phyloP scores from a whole-genome alignment of 2,113 vertebrate genomes.

The Chrysochloris asiatica region DNA sequence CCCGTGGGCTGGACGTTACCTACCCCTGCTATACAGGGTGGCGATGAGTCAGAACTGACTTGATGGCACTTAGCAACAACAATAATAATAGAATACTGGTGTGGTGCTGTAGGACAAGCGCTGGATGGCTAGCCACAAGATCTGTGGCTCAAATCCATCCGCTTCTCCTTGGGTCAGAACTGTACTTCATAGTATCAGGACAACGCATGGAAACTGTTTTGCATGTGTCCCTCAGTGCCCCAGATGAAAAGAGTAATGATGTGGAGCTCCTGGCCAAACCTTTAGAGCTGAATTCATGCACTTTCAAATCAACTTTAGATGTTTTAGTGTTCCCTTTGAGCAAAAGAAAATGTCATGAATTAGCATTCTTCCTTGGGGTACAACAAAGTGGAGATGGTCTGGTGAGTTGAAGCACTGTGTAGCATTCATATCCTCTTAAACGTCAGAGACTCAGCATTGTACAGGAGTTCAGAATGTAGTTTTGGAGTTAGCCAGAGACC shows the following conservation, averaged over 20 bases:
- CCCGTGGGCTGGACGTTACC: too few species aligned
- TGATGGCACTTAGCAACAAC: too few species aligned
- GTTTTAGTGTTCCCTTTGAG: background rate
- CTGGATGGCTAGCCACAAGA: too few species aligned
- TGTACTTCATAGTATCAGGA: too few species aligned
- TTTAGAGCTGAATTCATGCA: background rate
- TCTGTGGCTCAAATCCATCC: too few species aligned
- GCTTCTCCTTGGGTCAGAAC: too few species aligned
- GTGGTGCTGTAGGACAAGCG: too few species aligned
- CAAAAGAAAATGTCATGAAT: background rate
- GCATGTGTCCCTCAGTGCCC: background rate
- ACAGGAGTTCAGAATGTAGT: background rate
- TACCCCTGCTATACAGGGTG: too few species aligned
- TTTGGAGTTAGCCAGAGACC: background rate
- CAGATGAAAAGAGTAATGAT: background rate
- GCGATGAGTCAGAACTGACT: too few species aligned
- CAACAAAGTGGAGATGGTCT: background rate
- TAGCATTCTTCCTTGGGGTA: background rate
- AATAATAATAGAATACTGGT: too few species aligned
- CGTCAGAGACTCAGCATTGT: background rate
- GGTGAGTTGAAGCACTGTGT: background rate
- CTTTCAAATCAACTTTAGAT: background rate
- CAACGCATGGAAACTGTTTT: background rate
- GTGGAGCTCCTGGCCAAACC: background rate
- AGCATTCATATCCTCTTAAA: background rate